A percentile compares a stretch with the other conserved stretches of the same genome.
Conservation (phyloP, 2,888 invertebrate genomes). For the Heliconius cydno region DNA sequence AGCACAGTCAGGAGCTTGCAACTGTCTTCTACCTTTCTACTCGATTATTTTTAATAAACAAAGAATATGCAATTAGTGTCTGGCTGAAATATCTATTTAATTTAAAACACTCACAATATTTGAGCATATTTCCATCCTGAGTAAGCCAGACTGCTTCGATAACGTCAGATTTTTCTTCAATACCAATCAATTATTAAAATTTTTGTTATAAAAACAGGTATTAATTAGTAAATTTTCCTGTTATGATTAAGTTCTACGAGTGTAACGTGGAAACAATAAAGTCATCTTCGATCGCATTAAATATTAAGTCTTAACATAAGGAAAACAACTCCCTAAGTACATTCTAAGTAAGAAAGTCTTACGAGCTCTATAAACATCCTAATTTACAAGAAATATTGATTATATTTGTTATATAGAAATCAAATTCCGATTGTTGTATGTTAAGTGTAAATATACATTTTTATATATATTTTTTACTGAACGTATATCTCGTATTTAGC, state of each 20-base stretch:
- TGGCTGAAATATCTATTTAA: too few relatives aligned
- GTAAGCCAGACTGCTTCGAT: too few relatives aligned
- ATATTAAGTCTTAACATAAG: slow-evolving; percentile 27
- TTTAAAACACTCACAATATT: not conserved
- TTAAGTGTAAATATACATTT: not conserved
- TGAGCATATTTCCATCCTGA: not conserved
- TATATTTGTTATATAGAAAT: not conserved
- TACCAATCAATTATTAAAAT: not conserved
- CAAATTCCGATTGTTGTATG: not conserved
- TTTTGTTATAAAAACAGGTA: not conserved
- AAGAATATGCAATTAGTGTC: not conserved
- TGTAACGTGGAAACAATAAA: slow-evolving; percentile 8
- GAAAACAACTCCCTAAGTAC: slow-evolving; percentile 21
- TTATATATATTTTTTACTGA: not conserved
- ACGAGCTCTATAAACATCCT: not conserved
- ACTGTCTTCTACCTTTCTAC: not conserved
- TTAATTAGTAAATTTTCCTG: not conserved
- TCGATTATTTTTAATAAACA: not conserved
- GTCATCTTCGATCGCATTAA: slow-evolving; percentile 22
- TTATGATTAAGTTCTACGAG: not conserved
- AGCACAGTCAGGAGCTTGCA: not conserved
- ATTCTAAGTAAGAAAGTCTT: slow-evolving; percentile 27
- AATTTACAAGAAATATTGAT: not conserved
- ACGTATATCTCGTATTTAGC: not conserved
- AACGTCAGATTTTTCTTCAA: not conserved